Evolutionary conservation across 2,888 invertebrate species (phyloP).

Genomic region (Drosophila diplacantha): DNA sequence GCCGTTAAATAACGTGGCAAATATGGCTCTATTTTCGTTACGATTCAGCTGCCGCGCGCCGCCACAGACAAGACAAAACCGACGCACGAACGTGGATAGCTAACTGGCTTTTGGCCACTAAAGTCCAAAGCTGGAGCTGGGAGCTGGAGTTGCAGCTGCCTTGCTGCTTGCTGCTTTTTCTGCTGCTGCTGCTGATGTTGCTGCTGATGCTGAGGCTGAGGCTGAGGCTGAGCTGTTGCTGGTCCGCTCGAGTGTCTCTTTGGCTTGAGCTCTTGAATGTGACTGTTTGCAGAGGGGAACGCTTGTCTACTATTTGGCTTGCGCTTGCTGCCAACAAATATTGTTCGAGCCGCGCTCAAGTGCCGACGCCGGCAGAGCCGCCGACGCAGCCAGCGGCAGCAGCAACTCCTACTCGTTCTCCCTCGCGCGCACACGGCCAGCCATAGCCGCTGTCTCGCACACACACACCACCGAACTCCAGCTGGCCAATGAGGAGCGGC

Average conservation of each 20-base stretch:
- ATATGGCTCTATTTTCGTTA: slow-evolving; percentile 56
- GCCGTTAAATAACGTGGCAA: slow-evolving; percentile 68
- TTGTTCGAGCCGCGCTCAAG: slow-evolving; percentile 78
- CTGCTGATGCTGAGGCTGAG: slow-evolving; percentile 23
- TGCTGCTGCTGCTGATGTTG: slow-evolving; percentile 10
- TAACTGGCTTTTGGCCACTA: slow-evolving; percentile 69
- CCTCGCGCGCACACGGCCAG: slow-evolving; percentile 39
- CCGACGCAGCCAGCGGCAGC: slow-evolving; percentile 37
- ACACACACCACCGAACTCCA: slow-evolving; percentile 50
- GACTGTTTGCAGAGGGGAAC: slow-evolving; percentile 79
- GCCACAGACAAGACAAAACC: slow-evolving; percentile 56
- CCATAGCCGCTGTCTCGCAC: slow-evolving; percentile 44
- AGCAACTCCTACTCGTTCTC: slow-evolving; percentile 50
- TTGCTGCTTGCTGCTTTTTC: slow-evolving; percentile 26
- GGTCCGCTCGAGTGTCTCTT: slow-evolving; percentile 78
- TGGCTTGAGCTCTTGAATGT: slow-evolving; percentile 78
- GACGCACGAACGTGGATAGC: slow-evolving; percentile 70
- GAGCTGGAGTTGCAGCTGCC: slow-evolving; percentile 43
- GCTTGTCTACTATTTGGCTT: slow-evolving; percentile 79
- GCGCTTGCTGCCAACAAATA: slow-evolving; percentile 78
- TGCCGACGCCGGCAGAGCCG: slow-evolving; percentile 60
- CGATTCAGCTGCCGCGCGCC: slow-evolving; percentile 54
- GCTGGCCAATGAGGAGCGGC: slow-evolving; percentile 61
- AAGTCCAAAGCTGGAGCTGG: slow-evolving; percentile 57
- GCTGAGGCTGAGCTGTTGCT: slow-evolving; percentile 50